A percentile compares a stretch with the other conserved stretches of the same genome.
phyloP scores from a whole-genome alignment of 1,140 invertebrate species.

The Helicorthomorpha holstii region DNA sequence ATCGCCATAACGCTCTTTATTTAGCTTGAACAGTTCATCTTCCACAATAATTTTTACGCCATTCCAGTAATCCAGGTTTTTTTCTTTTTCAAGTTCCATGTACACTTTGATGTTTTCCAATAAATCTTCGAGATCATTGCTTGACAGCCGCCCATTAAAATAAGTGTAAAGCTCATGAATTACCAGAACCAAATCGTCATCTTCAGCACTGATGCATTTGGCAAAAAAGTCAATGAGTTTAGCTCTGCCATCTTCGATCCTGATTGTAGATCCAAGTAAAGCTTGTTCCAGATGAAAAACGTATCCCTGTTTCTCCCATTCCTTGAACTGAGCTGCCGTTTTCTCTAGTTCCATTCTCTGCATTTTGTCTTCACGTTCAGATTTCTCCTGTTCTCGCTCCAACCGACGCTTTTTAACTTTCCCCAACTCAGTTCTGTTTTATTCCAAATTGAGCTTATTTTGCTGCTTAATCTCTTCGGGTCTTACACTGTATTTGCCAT shows the following conservation, averaged over 20 bases:
- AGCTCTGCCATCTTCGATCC: constrained; percentile 87
- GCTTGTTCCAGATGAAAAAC: constrained; percentile 80
- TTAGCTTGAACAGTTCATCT: constrained; percentile 78
- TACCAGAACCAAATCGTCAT: constrained; percentile 79
- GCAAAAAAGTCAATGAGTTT: constrained; percentile 96
- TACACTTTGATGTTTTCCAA: constrained; percentile 84
- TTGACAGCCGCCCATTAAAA: constrained; percentile 73
- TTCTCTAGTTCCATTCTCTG: constrained; percentile 71
- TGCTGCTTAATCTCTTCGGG: constrained; percentile 67
- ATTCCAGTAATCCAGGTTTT: constrained; percentile 88
- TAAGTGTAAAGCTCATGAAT: constrained; percentile 97
- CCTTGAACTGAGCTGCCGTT: constrained; percentile 83
- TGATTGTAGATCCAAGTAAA: constrained; percentile 49
- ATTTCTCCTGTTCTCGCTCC: constrained; percentile 75
- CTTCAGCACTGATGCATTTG: constrained; percentile 85
- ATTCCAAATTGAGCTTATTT: constrained; percentile 69
- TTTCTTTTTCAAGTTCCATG: constrained; percentile 46
- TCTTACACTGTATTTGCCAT: no score
- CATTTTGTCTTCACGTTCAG: constrained; percentile 77
- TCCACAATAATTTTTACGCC: constrained; percentile 91
- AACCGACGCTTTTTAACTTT: constrained; percentile 72
- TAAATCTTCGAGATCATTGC: constrained; percentile 89
- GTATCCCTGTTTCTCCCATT: constrained; percentile 89
- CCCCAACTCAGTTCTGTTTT: constrained; percentile 54
- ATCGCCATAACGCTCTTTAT: constrained; percentile 37